Conservation (phyloP, 2,113 vertebrate species). For the Motacilla tschutschensis region DNA sequence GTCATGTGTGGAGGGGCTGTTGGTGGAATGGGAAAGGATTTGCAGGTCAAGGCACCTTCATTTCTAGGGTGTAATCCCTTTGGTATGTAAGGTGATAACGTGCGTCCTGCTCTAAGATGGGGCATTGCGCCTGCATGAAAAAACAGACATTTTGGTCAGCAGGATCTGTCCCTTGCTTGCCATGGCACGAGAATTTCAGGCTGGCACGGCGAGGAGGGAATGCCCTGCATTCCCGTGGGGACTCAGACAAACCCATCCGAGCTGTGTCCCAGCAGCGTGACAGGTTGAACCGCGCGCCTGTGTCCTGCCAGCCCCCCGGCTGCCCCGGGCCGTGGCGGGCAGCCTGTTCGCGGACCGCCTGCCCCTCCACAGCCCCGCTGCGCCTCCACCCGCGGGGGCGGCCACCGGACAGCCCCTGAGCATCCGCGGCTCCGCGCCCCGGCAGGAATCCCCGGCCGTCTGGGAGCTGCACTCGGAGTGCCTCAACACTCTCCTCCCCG, state of each 20-base stretch:
- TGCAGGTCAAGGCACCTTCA: fast-evolving
- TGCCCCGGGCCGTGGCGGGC: not conserved
- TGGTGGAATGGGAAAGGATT: not conserved
- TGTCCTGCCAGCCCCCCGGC: not conserved
- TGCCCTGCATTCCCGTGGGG: too few relatives aligned
- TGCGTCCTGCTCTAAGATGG: not conserved
- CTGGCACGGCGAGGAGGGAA: not conserved
- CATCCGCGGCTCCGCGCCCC: not conserved
- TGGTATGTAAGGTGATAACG: not conserved
- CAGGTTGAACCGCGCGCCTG: fast-evolving
- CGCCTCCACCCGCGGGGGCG: not conserved
- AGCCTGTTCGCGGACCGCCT: fast-evolving
- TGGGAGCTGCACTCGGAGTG: not conserved
- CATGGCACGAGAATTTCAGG: not conserved
- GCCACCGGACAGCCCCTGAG: not conserved
- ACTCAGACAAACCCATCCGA: not conserved
- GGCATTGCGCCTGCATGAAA: fast-evolving
- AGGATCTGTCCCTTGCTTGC: not conserved
- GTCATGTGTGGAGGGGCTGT: not conserved
- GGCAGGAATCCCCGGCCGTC: not conserved
- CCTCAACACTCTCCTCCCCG: not conserved
- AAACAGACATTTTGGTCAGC: not conserved
- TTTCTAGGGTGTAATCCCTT: fast-evolving
- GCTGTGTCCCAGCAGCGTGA: not conserved
- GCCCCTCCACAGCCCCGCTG: not conserved